Evolutionary conservation across 2,797 vertebrate genomes (phyloP).

Genomic region (Orestias chungarensis): DNA sequence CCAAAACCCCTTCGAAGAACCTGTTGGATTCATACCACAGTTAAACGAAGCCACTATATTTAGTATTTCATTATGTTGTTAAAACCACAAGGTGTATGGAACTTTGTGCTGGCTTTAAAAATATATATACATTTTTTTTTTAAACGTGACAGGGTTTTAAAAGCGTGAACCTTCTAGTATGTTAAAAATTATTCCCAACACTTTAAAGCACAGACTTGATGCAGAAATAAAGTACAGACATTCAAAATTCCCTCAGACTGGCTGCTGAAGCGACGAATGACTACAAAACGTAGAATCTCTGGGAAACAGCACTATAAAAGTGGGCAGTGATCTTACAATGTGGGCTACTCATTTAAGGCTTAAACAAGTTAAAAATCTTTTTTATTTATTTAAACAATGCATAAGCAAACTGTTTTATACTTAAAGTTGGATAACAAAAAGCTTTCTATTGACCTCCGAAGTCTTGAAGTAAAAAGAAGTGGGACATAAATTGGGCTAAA

Average conservation of each 20-base stretch:
- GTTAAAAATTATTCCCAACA: background rate
- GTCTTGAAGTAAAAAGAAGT: conserved; percentile 64
- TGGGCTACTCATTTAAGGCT: conserved; percentile 11
- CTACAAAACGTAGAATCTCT: conserved; percentile 6
- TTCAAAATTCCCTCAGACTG: background rate
- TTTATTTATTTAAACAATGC: background rate
- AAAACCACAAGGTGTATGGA: too few species aligned
- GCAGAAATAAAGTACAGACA: background rate
- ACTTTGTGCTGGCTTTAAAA: too few species aligned
- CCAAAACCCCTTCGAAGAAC: too few species aligned
- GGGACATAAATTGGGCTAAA: conserved; percentile 79
- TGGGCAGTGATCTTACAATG: conserved; percentile 42
- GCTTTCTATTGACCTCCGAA: conserved; percentile 28
- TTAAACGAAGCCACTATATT: too few species aligned
- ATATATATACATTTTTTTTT: too few species aligned
- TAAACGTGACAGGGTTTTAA: too few species aligned
- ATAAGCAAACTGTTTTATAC: background rate
- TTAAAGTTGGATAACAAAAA: background rate
- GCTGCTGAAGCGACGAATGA: too few species aligned
- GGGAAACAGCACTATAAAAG: conserved; percentile 37
- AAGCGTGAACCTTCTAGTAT: too few species aligned
- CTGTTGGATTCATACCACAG: too few species aligned
- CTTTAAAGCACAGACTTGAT: background rate
- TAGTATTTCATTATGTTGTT: too few species aligned
- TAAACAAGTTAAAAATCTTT: too few species aligned